Conservation (phyloP, 1,140 invertebrate species). For the Drosophila santomea region DNA sequence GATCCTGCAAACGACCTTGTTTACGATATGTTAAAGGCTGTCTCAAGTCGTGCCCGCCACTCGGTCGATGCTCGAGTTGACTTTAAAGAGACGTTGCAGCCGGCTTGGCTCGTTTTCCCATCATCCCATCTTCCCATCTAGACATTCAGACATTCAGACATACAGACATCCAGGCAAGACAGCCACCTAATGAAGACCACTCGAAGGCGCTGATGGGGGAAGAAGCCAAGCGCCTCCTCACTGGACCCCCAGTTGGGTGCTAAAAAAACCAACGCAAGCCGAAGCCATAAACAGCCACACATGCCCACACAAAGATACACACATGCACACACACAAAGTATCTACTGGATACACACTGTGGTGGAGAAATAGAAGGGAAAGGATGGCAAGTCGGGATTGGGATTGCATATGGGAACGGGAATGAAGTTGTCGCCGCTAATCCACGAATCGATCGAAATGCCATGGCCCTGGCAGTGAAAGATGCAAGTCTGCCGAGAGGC, state of each 20-base stretch:
- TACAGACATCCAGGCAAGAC: conserved; percentile 40
- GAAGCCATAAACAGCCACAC: conserved; percentile 47
- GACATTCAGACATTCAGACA: neutral
- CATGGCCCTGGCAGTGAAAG: conserved; percentile 71
- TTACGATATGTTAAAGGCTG: conserved; percentile 69
- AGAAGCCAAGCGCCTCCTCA: conserved; percentile 35
- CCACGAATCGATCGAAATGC: conserved; percentile 50
- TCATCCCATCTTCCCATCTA: conserved; percentile 15
- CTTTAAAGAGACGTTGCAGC: conserved; percentile 43
- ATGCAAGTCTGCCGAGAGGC: conserved; percentile 43
- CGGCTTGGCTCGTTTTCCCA: conserved; percentile 41
- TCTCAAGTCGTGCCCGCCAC: conserved; percentile 31
- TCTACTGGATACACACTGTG: conserved; percentile 30
- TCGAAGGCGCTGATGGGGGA: conserved; percentile 48
- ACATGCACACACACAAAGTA: conserved; percentile 28
- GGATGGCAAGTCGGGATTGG: conserved; percentile 4
- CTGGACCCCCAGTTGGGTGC: conserved; percentile 27
- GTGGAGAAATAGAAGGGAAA: neutral
- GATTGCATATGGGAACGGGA: conserved; percentile 16
- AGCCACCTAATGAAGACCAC: conserved; percentile 77
- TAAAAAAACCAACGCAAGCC: conserved; percentile 17
- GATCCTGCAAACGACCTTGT: conserved; percentile 77
- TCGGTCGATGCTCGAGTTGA: conserved; percentile 41
- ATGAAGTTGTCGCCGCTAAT: conserved; percentile 72
- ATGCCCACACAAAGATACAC: conserved; percentile 36